A percentile compares a stretch with the other conserved stretches of the same genome.
phyloP scores from a whole-genome alignment of 2,888 invertebrate genomes.

The Palloptera scutellata region DNA sequence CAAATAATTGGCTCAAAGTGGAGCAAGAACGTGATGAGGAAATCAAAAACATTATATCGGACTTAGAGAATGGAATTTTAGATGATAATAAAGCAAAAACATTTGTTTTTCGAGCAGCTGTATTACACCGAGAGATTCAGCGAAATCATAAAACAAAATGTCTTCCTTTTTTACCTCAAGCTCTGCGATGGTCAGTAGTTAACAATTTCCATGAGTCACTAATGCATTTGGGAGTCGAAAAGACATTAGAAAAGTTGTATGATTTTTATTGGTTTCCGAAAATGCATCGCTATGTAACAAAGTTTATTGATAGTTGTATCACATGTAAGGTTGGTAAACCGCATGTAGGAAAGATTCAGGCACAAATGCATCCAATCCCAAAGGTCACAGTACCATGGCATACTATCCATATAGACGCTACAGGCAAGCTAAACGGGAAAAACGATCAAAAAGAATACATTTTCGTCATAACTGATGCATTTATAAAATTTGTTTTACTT shows the following conservation, averaged over 20 bases:
- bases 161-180: constrained; percentile 22
- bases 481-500: too few relatives aligned
- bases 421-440: constrained; percentile 16
- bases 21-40: constrained; percentile 17
- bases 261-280: constrained; percentile 21
- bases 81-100: constrained; percentile 16
- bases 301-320: constrained; percentile 17
- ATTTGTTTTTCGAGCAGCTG: constrained; percentile 18
- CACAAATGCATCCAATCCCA: constrained; percentile 12
- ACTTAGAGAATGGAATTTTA: constrained; percentile 4
- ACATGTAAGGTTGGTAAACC: background rate
- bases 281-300: constrained; percentile 12
- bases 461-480: background rate
- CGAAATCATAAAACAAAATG: constrained; percentile 16
- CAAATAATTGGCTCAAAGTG: constrained; percentile 2
- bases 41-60: constrained; percentile 1
- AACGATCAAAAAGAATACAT: constrained; percentile 14
- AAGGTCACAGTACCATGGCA: constrained; percentile 8
- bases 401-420: constrained; percentile 16
- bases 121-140: constrained; percentile 17
- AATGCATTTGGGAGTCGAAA: constrained; percentile 32
- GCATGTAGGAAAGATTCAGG: constrained; percentile 2
- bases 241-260: constrained; percentile 29
- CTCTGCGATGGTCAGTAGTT: constrained; percentile 23
- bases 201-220: constrained; percentile 27